Evolutionary conservation across 2,113 vertebrate species (phyloP).

Genomic region (Panthera uncia): DNA sequence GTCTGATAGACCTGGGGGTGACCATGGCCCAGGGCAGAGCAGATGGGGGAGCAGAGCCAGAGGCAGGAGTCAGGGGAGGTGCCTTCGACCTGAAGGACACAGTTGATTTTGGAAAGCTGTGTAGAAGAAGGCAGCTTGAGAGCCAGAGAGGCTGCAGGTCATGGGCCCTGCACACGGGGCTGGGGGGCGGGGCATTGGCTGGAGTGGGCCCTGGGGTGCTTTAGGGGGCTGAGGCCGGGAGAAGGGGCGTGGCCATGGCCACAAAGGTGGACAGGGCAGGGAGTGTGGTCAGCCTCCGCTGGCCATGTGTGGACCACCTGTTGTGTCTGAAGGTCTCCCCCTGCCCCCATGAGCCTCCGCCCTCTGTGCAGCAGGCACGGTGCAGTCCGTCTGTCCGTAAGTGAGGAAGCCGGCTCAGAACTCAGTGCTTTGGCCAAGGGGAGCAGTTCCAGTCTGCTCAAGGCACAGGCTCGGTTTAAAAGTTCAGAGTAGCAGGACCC

Average conservation of each 20-base stretch:
- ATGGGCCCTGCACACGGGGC: no score
- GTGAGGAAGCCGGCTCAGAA: not conserved
- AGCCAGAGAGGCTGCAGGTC: not conserved
- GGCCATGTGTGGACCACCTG: fast-evolving
- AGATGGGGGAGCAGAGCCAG: fast-evolving
- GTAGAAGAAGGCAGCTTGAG: no score
- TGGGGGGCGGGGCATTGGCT: not conserved
- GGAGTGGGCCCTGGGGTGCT: not conserved
- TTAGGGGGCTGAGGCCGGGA: not conserved
- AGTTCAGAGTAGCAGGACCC: fast-evolving
- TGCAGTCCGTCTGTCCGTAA: fast-evolving
- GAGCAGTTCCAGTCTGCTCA: not conserved
- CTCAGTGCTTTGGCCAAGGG: not conserved
- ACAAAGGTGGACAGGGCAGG: not conserved
- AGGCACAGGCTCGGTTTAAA: fast-evolving
- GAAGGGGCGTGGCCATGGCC: not conserved
- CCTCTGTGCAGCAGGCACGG: fast-evolving
- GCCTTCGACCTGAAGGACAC: no score
- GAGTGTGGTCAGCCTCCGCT: not conserved
- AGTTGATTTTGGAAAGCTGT: no score
- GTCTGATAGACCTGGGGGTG: not conserved
- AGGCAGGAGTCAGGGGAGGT: not conserved
- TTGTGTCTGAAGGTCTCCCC: not conserved
- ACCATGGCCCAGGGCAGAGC: not conserved
- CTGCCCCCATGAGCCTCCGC: not conserved